Evolutionary conservation across 1,140 invertebrate genomes (phyloP), one percentile per base, ranked within the genome.

Genomic region (Microplitis mediator): DNA sequence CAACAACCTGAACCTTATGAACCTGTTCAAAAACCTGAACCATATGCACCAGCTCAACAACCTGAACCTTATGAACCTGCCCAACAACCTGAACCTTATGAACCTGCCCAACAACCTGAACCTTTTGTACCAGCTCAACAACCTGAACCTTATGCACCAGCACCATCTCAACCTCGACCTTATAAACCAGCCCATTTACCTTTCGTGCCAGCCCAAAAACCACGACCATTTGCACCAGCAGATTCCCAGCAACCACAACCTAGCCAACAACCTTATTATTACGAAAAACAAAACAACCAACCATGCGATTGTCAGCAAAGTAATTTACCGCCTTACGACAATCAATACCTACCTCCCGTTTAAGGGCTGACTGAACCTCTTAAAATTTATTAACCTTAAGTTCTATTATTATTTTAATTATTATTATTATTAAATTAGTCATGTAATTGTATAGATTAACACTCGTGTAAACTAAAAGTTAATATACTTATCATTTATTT

Each of bases 281-380:
- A 67, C 74, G 74, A 60, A 32, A 52, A 39, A 11, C 6, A 45
- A 6, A 45, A 6, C 39, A 74, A 75, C 8, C 70, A 77, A 5
- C 64, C 74, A 4, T 83, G 82, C 32, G 80, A 85, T 52, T 85
- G 82, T 51, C 79, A 82, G n/a, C 78, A 83, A 8, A 85, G 84
- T 35, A 78, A 79, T 62, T 71, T 83, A 32, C 74, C 78, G 4
- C 63, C 81, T 0, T 76, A 77, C 32, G 64, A 65, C 62, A 85
- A 86, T 77, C 79, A 85, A 45, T 87, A 87, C 69, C 76, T 87
- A 79, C 86, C 86, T 72, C 85, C 84, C 50, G 63, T 77, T 51
- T 82, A 79, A 45, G 54, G 72, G 73, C 72, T 62, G 76, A 80
- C 77, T 79, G 78, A 81, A 75, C 73, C 39, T 14, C 45, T 68